Evolutionary conservation across 2,113 vertebrate species (phyloP).

Genomic region (Prochilodus magdalenae): DNA sequence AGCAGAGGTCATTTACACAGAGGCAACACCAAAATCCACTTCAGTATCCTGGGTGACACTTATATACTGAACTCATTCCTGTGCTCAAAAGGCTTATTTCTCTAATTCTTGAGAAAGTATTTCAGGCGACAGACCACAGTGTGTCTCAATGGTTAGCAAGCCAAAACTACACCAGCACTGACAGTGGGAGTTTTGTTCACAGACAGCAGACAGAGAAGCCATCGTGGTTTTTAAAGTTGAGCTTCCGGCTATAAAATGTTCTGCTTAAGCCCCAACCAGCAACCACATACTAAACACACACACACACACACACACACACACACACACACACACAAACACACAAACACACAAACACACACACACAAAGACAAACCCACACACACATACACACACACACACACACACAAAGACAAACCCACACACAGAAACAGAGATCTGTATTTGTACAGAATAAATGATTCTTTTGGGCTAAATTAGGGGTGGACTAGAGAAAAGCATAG

Average conservation of each 20-base stretch:
- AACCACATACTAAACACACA: neutral
- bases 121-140: neutral
- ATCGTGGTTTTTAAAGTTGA: conserved; percentile 9
- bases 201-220: neutral
- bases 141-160: neutral
- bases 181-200: neutral
- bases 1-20: neutral
- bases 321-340: neutral
- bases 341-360: neutral
- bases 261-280: conserved; percentile 10
- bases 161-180: neutral
- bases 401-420: too few relatives aligned
- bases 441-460: too few relatives aligned
- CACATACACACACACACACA: neutral
- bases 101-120: neutral
- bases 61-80: neutral
- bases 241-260: neutral
- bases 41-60: neutral
- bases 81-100: too few relatives aligned
- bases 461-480: too few relatives aligned
- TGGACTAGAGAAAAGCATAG: too few relatives aligned
- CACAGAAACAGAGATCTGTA: neutral
- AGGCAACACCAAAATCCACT: neutral
- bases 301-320: neutral
- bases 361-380: too few relatives aligned